phyloP scores from a whole-genome alignment of 2,113 vertebrate species.

The Apodemus speciosus region DNA sequence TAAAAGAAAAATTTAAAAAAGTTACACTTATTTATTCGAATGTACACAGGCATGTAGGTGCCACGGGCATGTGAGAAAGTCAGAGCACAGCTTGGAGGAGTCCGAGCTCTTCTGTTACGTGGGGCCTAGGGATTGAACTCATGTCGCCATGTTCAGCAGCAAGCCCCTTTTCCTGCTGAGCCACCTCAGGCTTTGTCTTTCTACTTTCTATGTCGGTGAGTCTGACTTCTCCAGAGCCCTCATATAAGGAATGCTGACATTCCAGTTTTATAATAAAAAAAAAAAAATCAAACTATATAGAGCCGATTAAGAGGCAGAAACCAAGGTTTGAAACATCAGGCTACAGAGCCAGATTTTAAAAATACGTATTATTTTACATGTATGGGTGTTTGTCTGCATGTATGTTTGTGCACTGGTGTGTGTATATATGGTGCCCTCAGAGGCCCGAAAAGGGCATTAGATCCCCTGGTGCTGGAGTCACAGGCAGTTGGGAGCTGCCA shows the following conservation, averaged over 20 bases:
- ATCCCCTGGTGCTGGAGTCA: not conserved
- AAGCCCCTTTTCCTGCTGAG: not conserved
- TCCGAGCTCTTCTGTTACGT: not conserved
- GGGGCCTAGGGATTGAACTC: not conserved
- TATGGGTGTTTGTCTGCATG: not conserved
- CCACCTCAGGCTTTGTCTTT: not conserved
- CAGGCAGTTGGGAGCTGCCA: not conserved
- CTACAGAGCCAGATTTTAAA: not conserved
- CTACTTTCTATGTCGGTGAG: not conserved
- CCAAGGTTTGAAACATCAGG: constrained; percentile 6
- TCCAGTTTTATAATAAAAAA: constrained; percentile 29
- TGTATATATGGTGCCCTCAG: not conserved
- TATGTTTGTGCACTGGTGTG: not conserved
- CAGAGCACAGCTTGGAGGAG: not conserved
- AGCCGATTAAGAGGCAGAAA: not conserved
- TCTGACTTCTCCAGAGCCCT: not conserved
- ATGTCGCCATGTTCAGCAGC: not conserved
- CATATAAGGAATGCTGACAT: not conserved
- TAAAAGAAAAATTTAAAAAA: not conserved
- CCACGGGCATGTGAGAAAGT: not conserved
- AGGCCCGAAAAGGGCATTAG: not conserved
- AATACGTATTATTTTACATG: not conserved
- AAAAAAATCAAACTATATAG: not conserved
- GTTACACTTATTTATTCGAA: not conserved
- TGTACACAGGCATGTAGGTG: not conserved